Evolutionary conservation across 2,113 vertebrate genomes (phyloP), one percentile per base, ranked within the genome.

Genomic region (Petromus typicus): DNA sequence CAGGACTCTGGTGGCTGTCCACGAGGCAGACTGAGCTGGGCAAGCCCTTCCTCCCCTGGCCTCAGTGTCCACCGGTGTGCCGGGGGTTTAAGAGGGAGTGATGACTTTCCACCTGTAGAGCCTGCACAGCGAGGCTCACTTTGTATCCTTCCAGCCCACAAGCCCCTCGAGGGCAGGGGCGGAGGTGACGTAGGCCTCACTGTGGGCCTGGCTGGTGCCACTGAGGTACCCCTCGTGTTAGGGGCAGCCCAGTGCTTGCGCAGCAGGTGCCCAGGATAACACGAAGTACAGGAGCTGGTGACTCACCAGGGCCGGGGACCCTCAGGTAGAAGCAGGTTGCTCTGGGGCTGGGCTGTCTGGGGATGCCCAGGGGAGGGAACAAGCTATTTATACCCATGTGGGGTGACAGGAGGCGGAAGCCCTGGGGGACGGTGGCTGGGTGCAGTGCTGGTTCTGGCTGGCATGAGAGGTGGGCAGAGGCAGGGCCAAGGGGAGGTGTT

Each of bases 261-360:
- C 48, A 3, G 25, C 3, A 3, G 56, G 13, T 45, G 25, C 76
- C 1, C 3, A 40, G 30, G 79, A 2, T 37, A 9, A 40, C 40
- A 13, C 6, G 13, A 23, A 17, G 6, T 51, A 10, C 0, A 2
- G 56, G n/a, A 22, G 9, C 40, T 34, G 8, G 45, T 0, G 13
- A 25, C 4, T 1, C 22, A 3, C 32, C n/a, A 4, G 1, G 23
- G 9, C 34, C 1, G 0, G 67, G 56, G 73, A 63, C 51, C 40
- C 7, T 45, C 4, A 6, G 32, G 83, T 37, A 40, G 86, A 40
- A 14, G 18, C 45, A 40, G 88, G 27, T 71, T 59, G 54, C 43
- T 34, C 0, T 0, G 9, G 40, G 34, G 27, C 67, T 12, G 0
- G 3, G 59, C 83, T 0, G 0, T 3, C 9, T 8, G 64, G 27